phyloP scores from a whole-genome alignment of 2,797 vertebrate genomes.

The Spinibarbus caldwelli region DNA sequence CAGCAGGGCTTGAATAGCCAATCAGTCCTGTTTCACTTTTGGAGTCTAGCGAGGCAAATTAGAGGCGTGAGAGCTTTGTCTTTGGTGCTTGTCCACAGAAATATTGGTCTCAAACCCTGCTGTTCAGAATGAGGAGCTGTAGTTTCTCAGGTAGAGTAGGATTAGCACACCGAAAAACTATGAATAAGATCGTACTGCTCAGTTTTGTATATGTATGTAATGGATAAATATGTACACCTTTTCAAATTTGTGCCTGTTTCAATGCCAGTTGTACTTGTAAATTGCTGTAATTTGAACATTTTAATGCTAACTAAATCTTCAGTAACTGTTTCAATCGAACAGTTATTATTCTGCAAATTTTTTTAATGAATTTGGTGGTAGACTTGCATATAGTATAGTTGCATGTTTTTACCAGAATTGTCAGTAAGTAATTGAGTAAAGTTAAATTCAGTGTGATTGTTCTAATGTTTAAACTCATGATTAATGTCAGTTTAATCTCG shows the following conservation, averaged over 20 bases:
- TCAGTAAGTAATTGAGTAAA: background rate
- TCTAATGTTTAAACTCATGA: background rate
- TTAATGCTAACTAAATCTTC: background rate
- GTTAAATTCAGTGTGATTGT: background rate
- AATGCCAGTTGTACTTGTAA: background rate
- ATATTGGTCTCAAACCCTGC: constrained; percentile 65
- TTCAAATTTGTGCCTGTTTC: background rate
- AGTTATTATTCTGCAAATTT: background rate
- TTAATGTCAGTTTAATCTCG: background rate
- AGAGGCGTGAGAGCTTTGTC: constrained; percentile 11
- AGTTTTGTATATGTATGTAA: background rate
- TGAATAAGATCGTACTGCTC: constrained; percentile 6
- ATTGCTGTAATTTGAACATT: background rate
- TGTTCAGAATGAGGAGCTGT: constrained; percentile 76
- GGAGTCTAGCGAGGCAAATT: constrained; percentile 59
- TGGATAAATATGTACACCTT: background rate
- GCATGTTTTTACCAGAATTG: background rate
- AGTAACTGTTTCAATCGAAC: background rate
- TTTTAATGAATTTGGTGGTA: background rate
- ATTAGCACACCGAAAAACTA: constrained; percentile 8
- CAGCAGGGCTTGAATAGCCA: constrained; percentile 62
- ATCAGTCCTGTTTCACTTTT: constrained; percentile 50
- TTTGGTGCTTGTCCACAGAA: constrained; percentile 60
- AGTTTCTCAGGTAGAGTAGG: constrained; percentile 56
- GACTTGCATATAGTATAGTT: background rate